Evolutionary conservation across 2,113 vertebrate genomes (phyloP).

Genomic region (Gnathonemus echidnorhynchus): DNA sequence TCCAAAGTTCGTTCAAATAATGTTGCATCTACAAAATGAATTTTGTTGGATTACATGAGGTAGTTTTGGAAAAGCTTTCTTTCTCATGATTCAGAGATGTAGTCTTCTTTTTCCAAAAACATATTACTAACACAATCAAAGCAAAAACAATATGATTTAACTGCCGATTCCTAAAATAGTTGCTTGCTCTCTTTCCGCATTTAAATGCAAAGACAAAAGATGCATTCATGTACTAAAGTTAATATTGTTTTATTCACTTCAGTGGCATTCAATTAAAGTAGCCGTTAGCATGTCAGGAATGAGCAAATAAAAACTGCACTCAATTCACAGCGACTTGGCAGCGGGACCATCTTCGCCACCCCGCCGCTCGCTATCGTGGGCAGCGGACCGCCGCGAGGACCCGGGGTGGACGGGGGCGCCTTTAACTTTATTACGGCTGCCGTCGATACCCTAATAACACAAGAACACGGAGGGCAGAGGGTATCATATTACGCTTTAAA

Average conservation of each 20-base stretch:
- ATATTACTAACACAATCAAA: neutral
- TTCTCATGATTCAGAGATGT: neutral
- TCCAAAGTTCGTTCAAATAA: neutral
- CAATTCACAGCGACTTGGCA: neutral
- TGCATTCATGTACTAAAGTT: neutral
- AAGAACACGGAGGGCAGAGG: conserved; percentile 49
- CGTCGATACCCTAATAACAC: conserved; percentile 68
- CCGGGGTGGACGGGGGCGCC: conserved; percentile 52
- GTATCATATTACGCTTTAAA: conserved; percentile 71
- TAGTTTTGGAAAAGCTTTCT: neutral
- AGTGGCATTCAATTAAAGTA: neutral
- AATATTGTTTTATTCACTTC: neutral
- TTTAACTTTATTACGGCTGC: conserved; percentile 72
- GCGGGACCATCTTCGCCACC: neutral
- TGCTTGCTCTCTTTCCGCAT: neutral
- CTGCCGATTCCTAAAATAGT: neutral
- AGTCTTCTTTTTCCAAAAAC: neutral
- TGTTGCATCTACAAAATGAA: neutral
- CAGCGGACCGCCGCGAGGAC: neutral
- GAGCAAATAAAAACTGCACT: neutral
- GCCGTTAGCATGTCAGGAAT: neutral
- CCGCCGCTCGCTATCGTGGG: neutral
- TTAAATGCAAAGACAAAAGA: neutral
- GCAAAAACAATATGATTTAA: neutral
- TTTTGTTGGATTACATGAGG: neutral